Conservation (phyloP, 2,113 vertebrate species). For the Lates calcarifer region DNA sequence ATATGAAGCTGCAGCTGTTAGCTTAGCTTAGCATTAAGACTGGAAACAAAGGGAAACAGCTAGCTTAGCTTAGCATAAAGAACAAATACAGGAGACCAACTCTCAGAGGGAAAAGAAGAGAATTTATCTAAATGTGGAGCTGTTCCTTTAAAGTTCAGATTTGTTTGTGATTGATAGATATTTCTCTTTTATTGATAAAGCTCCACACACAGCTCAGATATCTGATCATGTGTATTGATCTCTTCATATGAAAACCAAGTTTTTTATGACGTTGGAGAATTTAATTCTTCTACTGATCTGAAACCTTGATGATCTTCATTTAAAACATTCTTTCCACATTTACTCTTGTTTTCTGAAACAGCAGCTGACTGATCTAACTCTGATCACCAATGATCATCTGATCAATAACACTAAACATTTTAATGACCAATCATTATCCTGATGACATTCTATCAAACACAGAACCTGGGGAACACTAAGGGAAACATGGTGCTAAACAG, state of each 20-base stretch:
- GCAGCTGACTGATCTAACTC: not conserved
- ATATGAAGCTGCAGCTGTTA: not conserved
- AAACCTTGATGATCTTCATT: not conserved
- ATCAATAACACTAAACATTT: not conserved
- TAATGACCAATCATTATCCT: not conserved
- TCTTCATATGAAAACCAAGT: not conserved
- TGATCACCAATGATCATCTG: no score
- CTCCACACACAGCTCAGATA: not conserved
- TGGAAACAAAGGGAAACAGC: no score
- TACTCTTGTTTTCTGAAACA: not conserved
- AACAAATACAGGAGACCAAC: no score
- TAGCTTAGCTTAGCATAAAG: not conserved
- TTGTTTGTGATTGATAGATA: not conserved
- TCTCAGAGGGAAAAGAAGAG: not conserved
- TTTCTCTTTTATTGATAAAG: not conserved
- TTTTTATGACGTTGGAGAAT: conserved; percentile 26
- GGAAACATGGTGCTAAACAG: conserved; percentile 21
- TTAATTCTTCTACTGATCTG: conserved; percentile 31
- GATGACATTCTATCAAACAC: not conserved
- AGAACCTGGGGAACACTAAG: not conserved
- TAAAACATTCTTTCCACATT: not conserved
- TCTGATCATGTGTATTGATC: not conserved
- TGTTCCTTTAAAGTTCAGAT: conserved; percentile 4
- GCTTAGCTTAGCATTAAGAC: not conserved
- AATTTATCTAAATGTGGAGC: not conserved